Evolutionary conservation across 2,888 invertebrate species (phyloP).

Genomic region (Melipona beecheii): DNA sequence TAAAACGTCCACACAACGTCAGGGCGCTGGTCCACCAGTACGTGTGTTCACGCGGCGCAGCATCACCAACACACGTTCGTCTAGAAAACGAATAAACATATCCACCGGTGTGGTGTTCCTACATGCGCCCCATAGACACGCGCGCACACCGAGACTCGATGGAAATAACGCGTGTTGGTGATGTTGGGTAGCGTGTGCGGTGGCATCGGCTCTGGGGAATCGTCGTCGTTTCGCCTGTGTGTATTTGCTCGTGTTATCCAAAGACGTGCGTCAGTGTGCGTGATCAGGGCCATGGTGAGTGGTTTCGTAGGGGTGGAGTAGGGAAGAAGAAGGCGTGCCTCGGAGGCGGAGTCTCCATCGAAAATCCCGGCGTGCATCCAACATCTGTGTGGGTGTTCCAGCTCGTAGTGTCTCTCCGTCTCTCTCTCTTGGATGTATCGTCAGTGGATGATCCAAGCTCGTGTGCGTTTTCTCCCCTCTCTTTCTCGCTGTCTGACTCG

Average conservation of each 20-base stretch:
- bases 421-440: slow-evolving; percentile 13
- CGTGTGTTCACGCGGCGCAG: not conserved
- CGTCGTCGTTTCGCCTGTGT: slow-evolving; percentile 37
- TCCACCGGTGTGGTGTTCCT: not conserved
- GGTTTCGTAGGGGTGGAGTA: slow-evolving; percentile 69
- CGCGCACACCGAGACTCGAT: not conserved
- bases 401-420: slow-evolving; percentile 24
- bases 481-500: slow-evolving; percentile 50
- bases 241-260: slow-evolving; percentile 41
- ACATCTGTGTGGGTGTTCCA: slow-evolving; percentile 67
- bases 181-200: slow-evolving; percentile 46
- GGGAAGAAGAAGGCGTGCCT: slow-evolving; percentile 73
- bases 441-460: slow-evolving; percentile 21
- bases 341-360: slow-evolving; percentile 77
- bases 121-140: not conserved
- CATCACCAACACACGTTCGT: slow-evolving; percentile 31
- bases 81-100: slow-evolving; percentile 54
- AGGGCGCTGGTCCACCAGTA: not conserved
- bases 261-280: slow-evolving; percentile 43
- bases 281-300: slow-evolving; percentile 55
- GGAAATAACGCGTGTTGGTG: slow-evolving; percentile 26
- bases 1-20: not conserved
- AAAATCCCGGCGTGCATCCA: slow-evolving; percentile 78
- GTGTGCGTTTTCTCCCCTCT: slow-evolving; percentile 45
- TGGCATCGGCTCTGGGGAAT: slow-evolving; percentile 25